Base-by-base conservation (phyloP, 2,113 vertebrate genomes). In the Albula glossodonta region DNA sequence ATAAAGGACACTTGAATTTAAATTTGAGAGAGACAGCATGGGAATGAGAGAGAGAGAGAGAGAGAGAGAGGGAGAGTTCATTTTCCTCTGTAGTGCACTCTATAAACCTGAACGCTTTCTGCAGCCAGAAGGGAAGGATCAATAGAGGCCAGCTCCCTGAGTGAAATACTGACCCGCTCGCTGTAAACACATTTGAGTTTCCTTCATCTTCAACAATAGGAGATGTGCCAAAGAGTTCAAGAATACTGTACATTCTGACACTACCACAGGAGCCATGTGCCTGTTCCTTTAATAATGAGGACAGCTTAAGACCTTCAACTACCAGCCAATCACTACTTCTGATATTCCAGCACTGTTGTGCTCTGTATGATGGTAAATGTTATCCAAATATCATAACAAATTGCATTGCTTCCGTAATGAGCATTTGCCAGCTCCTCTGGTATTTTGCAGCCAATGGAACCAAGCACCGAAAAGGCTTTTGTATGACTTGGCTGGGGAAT, bases 111-210 rank as follows among this genome's bases (percentile, higher is more conserved):
- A 84, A 41, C 81, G 48, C 60, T 66, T 49, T 86, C 81, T 22
- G 70, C 31, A 50, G 52, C 74, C 31, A 77, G 22, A 56, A 51
- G 57, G 82, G 78, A 15, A 31, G 66, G 82, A 83, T 87, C 81
- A 51, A 87, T 87, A 63, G 81, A 87, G 74, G 77, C 70, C 81
- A 60, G 53, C 70, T 85, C 84, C 78, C 84, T 6, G 48, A 50
- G 84, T 81, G 84, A 53, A 81, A 87, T 9, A 41, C 66, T 81
- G 60, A 84, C 83, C 83, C 41, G 31, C 41, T 25, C 31, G 63
- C 79, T 81, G 83, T 84, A 84, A 87, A 78, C 79, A 56, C 79
- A 80, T 60, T 56, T 84, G 41, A 56, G 17, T 82, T 83, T 77
- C 87, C 74, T 82, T 78, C 10, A 82, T 81, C 86, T 81, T 63